Evolutionary conservation across 35 echinoderm and acorn worm genomes (phyloP).

Genomic region (Anneissia japonica): DNA sequence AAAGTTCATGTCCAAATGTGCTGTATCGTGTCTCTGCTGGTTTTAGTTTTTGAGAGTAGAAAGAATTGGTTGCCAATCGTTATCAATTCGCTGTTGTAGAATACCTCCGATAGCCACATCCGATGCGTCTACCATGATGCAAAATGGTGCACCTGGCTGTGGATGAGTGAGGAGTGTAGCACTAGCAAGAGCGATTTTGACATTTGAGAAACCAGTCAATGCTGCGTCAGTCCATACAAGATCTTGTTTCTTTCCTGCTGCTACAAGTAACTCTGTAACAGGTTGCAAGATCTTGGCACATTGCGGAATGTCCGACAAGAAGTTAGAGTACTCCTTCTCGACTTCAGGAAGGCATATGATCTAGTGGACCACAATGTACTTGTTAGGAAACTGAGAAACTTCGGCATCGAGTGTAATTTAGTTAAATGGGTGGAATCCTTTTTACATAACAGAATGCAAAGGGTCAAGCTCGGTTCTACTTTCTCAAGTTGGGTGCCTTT

Average conservation of each 20-base stretch:
- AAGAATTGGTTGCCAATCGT: slow-evolving; percentile 33
- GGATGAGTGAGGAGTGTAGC: slow-evolving; percentile 7
- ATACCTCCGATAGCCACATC: slow-evolving; percentile 22
- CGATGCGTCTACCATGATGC: slow-evolving; percentile 4
- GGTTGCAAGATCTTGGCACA: too few relatives aligned
- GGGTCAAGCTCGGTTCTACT: neutral
- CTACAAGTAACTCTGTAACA: too few relatives aligned
- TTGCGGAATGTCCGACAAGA: too few relatives aligned
- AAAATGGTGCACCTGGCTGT: neutral
- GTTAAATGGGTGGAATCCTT: neutral
- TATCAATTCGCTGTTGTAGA: slow-evolving; percentile 19
- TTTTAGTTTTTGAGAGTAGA: slow-evolving; percentile 13
- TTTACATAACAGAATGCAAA: neutral
- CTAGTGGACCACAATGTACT: neutral
- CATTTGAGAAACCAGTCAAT: too few relatives aligned
- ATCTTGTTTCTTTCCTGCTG: too few relatives aligned
- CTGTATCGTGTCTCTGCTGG: neutral
- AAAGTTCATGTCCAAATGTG: slow-evolving; percentile 6
- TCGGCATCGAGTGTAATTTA: neutral
- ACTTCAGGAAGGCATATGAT: neutral
- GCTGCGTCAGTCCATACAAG: too few relatives aligned
- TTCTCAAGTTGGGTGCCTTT: neutral
- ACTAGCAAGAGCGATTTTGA: too few relatives aligned
- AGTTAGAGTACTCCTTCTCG: too few relatives aligned
- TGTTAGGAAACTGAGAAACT: neutral